Evolutionary conservation across 2,113 vertebrate species (phyloP).

Genomic region (Sinocyclocheilus maitianheensis): DNA sequence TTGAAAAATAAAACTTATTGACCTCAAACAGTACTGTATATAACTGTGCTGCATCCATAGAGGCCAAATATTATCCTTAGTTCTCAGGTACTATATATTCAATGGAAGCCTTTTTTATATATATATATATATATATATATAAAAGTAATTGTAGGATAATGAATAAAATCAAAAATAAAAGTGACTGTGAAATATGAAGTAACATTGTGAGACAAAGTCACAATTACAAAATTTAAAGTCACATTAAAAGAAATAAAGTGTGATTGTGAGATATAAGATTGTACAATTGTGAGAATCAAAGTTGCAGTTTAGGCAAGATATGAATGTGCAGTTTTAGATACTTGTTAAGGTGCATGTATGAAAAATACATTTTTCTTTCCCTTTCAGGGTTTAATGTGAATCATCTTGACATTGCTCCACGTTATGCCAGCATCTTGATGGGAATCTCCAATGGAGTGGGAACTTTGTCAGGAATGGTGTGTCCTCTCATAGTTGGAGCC

Average conservation of each 20-base stretch:
- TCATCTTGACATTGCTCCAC: constrained; percentile 90
- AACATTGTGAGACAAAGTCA: not conserved
- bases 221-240: not conserved
- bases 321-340: not conserved
- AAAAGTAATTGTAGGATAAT: not conserved
- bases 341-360: not conserved
- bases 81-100: not conserved
- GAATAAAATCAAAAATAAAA: not conserved
- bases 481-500: constrained; percentile 90
- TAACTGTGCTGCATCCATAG: not conserved
- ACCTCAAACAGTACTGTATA: not conserved
- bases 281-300: not conserved
- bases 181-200: not conserved
- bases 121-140: too few species aligned
- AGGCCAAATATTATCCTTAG: not conserved
- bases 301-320: not conserved
- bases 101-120: not conserved
- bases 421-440: constrained; percentile 94
- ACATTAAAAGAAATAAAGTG: too few species aligned
- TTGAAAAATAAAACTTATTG: too few species aligned
- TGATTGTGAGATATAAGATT: not conserved
- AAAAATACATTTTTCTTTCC: not conserved
- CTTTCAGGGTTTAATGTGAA: constrained; percentile 89
- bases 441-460: constrained; percentile 93
- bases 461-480: constrained; percentile 92